phyloP scores from a whole-genome alignment of 92 coral and sea anemone species.

The Muricea muricata region DNA sequence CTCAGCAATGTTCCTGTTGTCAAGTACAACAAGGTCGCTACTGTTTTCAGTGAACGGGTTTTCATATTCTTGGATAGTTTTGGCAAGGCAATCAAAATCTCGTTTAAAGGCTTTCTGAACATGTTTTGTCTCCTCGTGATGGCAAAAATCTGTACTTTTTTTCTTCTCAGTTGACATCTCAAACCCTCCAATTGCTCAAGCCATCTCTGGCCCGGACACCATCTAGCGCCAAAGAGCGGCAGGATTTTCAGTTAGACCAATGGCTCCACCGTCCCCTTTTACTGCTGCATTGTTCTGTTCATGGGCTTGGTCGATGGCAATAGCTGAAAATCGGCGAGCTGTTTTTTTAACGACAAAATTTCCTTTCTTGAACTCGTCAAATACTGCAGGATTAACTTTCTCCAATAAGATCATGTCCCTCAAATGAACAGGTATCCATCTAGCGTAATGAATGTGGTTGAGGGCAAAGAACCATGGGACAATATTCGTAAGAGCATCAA shows the following conservation, averaged over 20 bases:
- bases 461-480: slow-evolving; percentile 68
- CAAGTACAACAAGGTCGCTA: slow-evolving; percentile 57
- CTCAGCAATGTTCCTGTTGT: slow-evolving; percentile 57
- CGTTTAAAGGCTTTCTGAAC: slow-evolving; percentile 36
- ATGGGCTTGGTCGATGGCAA: slow-evolving; percentile 65
- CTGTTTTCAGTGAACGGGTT: slow-evolving; percentile 58
- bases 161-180: slow-evolving; percentile 16
- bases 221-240: slow-evolving; percentile 41
- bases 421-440: slow-evolving; percentile 67
- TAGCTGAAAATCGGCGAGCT: slow-evolving; percentile 51
- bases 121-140: slow-evolving; percentile 53
- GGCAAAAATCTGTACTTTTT: slow-evolving; percentile 1
- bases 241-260: slow-evolving; percentile 69
- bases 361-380: slow-evolving; percentile 38
- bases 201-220: slow-evolving; percentile 63
- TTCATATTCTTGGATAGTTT: slow-evolving; percentile 42
- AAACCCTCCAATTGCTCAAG: slow-evolving; percentile 58
- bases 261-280: slow-evolving; percentile 69
- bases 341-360: slow-evolving; percentile 57
- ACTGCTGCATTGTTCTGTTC: slow-evolving; percentile 60
- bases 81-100: slow-evolving; percentile 29
- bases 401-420: slow-evolving; percentile 57
- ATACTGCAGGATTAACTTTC: slow-evolving; percentile 7
- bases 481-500: slow-evolving; percentile 50
- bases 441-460: slow-evolving; percentile 32